Evolutionary conservation across 2,888 invertebrate genomes (phyloP).

Genomic region (Sinotaia quadrata): DNA sequence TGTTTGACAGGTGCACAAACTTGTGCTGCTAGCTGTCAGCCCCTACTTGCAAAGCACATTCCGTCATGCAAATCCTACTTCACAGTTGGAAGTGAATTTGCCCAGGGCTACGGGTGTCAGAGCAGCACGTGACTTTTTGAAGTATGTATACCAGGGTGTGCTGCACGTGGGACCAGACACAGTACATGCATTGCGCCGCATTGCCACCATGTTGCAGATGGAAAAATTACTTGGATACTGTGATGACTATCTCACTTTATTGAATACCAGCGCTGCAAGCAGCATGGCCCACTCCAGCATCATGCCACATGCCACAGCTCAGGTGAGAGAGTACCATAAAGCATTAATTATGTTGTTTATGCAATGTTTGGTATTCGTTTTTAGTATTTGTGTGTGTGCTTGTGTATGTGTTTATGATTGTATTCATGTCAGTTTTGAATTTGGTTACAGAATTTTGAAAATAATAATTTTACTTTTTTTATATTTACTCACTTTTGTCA

Average conservation of each 20-base stretch:
- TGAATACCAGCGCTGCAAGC: not conserved
- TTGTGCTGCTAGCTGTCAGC: conserved; percentile 40
- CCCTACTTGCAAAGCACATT: conserved; percentile 41
- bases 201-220: conserved; percentile 42
- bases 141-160: conserved; percentile 37
- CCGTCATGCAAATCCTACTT: conserved; percentile 38
- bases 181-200: conserved; percentile 35
- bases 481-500: too few relatives aligned
- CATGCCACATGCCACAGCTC: not conserved
- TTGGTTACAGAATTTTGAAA: too few relatives aligned
- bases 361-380: too few relatives aligned
- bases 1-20: conserved; percentile 37
- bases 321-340: conserved; percentile 3
- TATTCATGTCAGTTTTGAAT: too few relatives aligned
- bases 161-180: conserved; percentile 23
- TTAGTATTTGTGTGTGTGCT: too few relatives aligned
- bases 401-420: too few relatives aligned
- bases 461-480: too few relatives aligned
- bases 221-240: conserved; percentile 38
- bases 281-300: not conserved
- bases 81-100: conserved; percentile 40
- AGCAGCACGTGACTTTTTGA: conserved; percentile 38
- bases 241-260: conserved; percentile 26
- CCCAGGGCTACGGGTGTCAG: conserved; percentile 40
- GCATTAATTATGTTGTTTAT: not conserved